phyloP scores from a whole-genome alignment of 2,113 vertebrate genomes.

The Strigops habroptila region DNA sequence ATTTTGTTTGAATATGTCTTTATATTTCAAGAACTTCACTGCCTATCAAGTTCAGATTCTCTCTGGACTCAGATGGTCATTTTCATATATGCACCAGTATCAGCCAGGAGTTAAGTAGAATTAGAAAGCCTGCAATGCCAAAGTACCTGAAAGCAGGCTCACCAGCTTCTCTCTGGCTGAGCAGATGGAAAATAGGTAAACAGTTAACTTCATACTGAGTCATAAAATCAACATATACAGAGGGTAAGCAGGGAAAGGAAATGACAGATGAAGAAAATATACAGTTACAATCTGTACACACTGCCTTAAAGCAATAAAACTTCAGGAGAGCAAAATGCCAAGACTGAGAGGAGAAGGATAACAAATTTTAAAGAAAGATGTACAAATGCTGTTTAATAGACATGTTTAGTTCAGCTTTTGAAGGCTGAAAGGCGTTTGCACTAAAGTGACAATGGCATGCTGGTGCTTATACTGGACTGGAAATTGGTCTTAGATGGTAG shows the following conservation, averaged over 20 bases:
- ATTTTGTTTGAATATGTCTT: background rate
- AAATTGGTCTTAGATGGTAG: background rate
- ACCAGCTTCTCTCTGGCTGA: background rate
- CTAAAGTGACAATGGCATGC: background rate
- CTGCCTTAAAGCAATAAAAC: background rate
- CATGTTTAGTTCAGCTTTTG: background rate
- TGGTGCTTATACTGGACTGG: background rate
- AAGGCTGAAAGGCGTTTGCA: background rate
- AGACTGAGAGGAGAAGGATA: background rate
- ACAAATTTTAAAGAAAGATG: background rate
- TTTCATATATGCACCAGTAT: background rate
- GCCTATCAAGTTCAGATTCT: background rate
- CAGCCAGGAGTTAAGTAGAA: background rate
- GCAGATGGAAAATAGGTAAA: background rate
- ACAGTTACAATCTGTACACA: background rate
- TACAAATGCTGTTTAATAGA: background rate
- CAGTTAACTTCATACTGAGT: background rate
- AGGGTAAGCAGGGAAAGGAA: background rate
- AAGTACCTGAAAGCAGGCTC: background rate
- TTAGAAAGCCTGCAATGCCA: background rate
- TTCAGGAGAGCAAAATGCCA: background rate
- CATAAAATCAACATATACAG: background rate
- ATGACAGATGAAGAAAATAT: background rate
- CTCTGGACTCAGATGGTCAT: background rate
- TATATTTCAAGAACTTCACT: background rate